Evolutionary conservation across 2,888 invertebrate species (phyloP).

Genomic region (Dasypolia templi): DNA sequence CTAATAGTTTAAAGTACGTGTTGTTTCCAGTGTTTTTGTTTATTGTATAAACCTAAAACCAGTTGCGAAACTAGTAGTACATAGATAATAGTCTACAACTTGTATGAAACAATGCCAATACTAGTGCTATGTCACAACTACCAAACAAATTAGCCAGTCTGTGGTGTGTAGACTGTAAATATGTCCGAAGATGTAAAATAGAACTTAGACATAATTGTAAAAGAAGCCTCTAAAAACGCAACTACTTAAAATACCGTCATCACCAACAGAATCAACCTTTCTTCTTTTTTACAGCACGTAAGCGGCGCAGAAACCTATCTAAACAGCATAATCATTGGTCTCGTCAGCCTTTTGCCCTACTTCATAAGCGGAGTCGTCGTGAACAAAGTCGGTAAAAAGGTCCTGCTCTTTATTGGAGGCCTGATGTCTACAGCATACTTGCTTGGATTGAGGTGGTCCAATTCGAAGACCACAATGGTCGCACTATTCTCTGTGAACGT

Average conservation of each 20-base stretch:
- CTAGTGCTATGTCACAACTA: too few relatives aligned
- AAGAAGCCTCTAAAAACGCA: neutral
- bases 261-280: neutral
- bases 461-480: conserved; percentile 74
- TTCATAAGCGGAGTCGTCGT: conserved; percentile 68
- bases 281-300: conserved; percentile 44
- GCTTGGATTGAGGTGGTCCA: conserved; percentile 75
- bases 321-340: conserved; percentile 74
- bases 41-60: neutral
- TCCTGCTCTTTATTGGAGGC: conserved; percentile 68
- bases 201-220: too few relatives aligned
- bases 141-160: too few relatives aligned
- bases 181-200: too few relatives aligned
- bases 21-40: neutral
- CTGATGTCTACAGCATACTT: conserved; percentile 66
- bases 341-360: conserved; percentile 68
- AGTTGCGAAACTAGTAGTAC: too few relatives aligned
- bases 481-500: conserved; percentile 75
- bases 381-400: conserved; percentile 75
- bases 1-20: too few relatives aligned
- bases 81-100: too few relatives aligned
- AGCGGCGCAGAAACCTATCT: conserved; percentile 67
- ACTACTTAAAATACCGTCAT: neutral
- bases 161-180: too few relatives aligned
- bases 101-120: too few relatives aligned